Conservation (phyloP, 2,113 vertebrate species). For the Apteryx mantelli region DNA sequence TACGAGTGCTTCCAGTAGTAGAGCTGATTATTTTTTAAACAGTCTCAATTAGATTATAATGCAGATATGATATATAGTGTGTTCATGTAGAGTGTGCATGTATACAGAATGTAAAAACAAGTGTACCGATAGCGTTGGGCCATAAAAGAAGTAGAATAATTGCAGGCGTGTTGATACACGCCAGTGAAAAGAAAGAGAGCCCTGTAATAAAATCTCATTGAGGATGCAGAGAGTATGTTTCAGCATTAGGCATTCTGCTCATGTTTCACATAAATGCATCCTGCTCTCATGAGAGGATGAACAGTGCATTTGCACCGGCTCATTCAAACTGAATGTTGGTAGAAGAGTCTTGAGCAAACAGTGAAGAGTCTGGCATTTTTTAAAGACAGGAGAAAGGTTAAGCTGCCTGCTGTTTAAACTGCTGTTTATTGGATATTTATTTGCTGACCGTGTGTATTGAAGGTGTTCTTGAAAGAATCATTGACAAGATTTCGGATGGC, state of each 20-base stretch:
- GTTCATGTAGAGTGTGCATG: background rate
- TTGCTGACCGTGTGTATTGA: slow-evolving; percentile 40
- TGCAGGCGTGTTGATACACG: slow-evolving; percentile 23
- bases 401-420: slow-evolving; percentile 46
- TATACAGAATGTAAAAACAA: background rate
- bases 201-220: slow-evolving; percentile 83
- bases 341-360: slow-evolving; percentile 77
- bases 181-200: slow-evolving; percentile 72
- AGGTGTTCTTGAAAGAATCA: slow-evolving; percentile 62
- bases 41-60: background rate
- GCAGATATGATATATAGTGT: rapidly evolving
- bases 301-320: slow-evolving; percentile 70
- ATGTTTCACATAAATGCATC: slow-evolving; percentile 82
- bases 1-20: background rate
- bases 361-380: slow-evolving; percentile 64
- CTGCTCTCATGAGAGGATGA: slow-evolving; percentile 74
- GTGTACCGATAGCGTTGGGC: background rate
- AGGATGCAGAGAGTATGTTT: slow-evolving; percentile 77
- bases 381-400: slow-evolving; percentile 72
- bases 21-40: background rate
- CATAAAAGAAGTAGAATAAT: background rate
- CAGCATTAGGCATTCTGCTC: slow-evolving; percentile 82
- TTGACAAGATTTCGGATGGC: slow-evolving; percentile 47
- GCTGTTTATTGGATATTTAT: slow-evolving; percentile 69
- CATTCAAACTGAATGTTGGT: slow-evolving; percentile 79